Conservation (phyloP, 2,113 vertebrate species). For the Geothlypis trichas region DNA sequence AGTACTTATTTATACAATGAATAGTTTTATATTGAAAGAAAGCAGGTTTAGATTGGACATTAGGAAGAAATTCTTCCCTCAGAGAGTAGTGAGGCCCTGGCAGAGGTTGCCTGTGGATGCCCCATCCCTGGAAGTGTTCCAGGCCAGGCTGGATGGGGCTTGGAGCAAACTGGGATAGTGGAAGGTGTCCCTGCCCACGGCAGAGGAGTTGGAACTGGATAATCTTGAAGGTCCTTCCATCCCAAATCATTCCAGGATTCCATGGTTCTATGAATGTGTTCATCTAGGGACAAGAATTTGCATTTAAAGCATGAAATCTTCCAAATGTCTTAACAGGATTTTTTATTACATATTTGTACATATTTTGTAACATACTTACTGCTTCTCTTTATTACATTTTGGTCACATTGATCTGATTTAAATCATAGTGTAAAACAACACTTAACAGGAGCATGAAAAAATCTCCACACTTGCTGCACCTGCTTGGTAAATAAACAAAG, state of each 20-base stretch:
- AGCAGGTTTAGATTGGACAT: not conserved
- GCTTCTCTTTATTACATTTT: not conserved
- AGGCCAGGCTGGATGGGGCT: not conserved
- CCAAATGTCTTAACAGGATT: not conserved
- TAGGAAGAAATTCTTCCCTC: not conserved
- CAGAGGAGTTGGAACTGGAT: not conserved
- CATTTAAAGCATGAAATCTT: not conserved
- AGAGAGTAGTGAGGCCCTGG: not conserved
- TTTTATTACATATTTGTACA: not conserved
- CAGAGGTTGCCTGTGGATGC: not conserved
- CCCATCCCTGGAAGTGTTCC: not conserved
- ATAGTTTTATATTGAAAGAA: not conserved
- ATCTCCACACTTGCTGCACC: not conserved
- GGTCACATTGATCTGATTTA: not conserved
- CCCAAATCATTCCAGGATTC: not conserved
- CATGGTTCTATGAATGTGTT: not conserved
- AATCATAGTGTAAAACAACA: not conserved
- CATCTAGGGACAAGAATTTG: not conserved
- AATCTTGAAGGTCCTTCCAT: not conserved
- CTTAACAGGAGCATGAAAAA: not conserved
- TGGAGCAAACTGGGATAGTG: not conserved
- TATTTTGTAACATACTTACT: not conserved
- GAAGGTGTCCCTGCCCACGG: not conserved
- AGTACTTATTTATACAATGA: not conserved
- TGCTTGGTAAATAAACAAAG: slow-evolving; percentile 4